Evolutionary conservation across 2,113 vertebrate species (phyloP).

Genomic region (Agapornis roseicollis): DNA sequence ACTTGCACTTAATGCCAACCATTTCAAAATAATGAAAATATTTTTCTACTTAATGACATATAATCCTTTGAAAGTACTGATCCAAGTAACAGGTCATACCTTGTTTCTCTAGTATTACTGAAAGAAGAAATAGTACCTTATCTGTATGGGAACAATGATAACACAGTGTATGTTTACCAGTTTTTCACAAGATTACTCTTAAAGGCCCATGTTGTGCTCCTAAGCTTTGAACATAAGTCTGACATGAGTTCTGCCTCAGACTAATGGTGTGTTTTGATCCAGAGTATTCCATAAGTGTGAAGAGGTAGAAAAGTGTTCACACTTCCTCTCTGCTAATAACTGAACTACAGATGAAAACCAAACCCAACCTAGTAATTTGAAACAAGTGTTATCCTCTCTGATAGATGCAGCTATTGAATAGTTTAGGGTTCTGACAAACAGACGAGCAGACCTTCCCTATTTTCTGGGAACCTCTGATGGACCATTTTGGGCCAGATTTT

Average conservation of each 20-base stretch:
- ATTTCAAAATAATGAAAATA: conserved; percentile 12
- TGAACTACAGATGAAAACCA: not conserved
- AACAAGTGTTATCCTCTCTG: not conserved
- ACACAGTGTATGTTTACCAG: not conserved
- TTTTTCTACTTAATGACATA: not conserved
- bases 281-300: not conserved
- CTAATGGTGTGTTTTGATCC: not conserved
- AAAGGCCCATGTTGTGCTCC: not conserved
- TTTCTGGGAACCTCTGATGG: not conserved
- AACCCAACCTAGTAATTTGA: not conserved
- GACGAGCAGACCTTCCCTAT: not conserved
- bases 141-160: not conserved
- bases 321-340: not conserved
- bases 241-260: not conserved
- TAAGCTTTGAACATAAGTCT: not conserved
- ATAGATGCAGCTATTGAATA: not conserved
- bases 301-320: not conserved
- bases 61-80: not conserved
- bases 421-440: not conserved
- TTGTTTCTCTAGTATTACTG: not conserved
- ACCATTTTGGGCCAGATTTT: not conserved
- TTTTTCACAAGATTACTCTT: not conserved
- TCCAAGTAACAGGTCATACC: not conserved
- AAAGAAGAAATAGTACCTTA: not conserved
- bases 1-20: not conserved